These are phyloP conservation scores for Climacteris rufus DNA, from an alignment of 2,113 vertebrate genomes.

Conservation along the genomic window DNA sequence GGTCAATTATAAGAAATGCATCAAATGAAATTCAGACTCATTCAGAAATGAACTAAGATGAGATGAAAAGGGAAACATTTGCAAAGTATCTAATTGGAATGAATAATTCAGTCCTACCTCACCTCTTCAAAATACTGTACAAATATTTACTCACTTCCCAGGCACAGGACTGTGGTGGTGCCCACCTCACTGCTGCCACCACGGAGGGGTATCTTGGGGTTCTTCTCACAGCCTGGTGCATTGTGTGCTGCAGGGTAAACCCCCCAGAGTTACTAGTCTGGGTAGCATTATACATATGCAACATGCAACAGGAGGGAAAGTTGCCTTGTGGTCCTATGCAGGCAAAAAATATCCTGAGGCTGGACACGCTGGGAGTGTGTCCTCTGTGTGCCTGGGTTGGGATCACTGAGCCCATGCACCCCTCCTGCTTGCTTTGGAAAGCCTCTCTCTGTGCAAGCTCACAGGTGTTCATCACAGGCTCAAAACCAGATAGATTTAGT, in stretches of 20 bases:
- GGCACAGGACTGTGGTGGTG: no score
- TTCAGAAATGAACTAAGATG: slow-evolving; percentile 45
- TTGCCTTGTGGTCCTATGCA: neutral
- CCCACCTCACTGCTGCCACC: neutral
- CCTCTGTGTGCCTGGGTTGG: neutral
- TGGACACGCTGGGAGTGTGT: neutral
- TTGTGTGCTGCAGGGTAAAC: neutral
- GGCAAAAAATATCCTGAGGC: neutral
- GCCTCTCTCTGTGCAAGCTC: rapidly evolving
- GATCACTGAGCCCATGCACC: rapidly evolving
- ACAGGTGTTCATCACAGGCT: rapidly evolving
- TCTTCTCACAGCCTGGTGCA: rapidly evolving
- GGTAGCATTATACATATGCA: neutral
- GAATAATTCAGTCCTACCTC: slow-evolving; percentile 3
- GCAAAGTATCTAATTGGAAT: neutral
- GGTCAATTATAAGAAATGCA: slow-evolving; percentile 48
- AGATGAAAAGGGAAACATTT: slow-evolving; percentile 18
- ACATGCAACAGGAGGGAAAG: neutral
- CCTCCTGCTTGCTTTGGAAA: neutral
- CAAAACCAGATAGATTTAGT: neutral
- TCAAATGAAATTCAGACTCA: slow-evolving; percentile 18
- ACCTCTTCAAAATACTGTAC: neutral
- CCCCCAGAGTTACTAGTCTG: neutral
- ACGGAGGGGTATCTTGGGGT: neutral
- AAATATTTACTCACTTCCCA: neutral